Conservation (phyloP, 2,888 invertebrate species). For the Leptopilina syphax region DNA sequence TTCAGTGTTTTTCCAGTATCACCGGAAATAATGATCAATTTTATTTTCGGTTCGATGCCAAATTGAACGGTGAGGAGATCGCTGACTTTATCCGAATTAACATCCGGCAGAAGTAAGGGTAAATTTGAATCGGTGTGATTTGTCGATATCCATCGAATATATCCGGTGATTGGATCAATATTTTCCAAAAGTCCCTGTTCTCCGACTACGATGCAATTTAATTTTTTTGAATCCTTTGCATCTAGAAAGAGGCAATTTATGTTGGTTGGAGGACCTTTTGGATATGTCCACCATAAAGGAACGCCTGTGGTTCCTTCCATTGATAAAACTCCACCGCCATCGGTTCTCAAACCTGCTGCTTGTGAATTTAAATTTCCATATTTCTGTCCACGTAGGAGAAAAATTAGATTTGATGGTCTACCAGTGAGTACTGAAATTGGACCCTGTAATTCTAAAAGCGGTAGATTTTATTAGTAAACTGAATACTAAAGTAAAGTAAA, state of each 20-base stretch:
- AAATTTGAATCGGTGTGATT: constrained; percentile 82
- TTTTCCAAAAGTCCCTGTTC: constrained; percentile 82
- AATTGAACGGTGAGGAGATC: constrained; percentile 80
- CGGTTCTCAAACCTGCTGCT: constrained; percentile 73
- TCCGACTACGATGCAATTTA: constrained; percentile 87
- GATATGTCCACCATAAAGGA: constrained; percentile 86
- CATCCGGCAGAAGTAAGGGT: constrained; percentile 85
- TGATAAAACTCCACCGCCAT: constrained; percentile 84
- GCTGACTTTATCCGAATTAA: constrained; percentile 84
- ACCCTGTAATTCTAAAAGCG: constrained; percentile 71
- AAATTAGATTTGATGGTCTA: constrained; percentile 81
- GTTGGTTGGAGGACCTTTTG: constrained; percentile 83
- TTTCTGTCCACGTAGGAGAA: constrained; percentile 82
- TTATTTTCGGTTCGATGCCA: constrained; percentile 74
- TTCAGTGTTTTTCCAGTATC: constrained; percentile 83
- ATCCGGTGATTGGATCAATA: constrained; percentile 81
- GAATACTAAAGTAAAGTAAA: not conserved
- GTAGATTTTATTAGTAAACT: constrained; percentile 5
- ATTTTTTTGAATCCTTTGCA: constrained; percentile 84
- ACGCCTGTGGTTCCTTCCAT: constrained; percentile 84
- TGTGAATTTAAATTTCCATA: constrained; percentile 58
- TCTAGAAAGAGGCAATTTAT: constrained; percentile 87
- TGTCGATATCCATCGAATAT: constrained; percentile 79
- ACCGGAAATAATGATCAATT: constrained; percentile 84
- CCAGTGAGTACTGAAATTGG: constrained; percentile 69